These are phyloP conservation scores for Aporophyla lueneburgensis DNA, from an alignment of 2,888 invertebrate species.

Conservation along the genomic window DNA sequence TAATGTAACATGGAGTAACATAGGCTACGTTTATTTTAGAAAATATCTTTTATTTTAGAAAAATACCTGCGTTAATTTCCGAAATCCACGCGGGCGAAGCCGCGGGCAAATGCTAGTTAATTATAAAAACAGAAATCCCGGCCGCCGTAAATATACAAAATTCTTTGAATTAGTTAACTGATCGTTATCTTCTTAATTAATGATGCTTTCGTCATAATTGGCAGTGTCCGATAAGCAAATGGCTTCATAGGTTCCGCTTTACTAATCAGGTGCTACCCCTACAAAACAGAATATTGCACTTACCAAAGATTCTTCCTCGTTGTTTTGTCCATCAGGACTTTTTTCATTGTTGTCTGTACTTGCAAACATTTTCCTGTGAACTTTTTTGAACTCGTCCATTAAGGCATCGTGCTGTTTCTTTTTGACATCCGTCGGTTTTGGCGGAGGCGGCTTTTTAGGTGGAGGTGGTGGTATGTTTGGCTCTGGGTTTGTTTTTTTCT, in stretches of 20 bases:
- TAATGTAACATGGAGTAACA: no score
- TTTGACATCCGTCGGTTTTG: conserved; percentile 91
- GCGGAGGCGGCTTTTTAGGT: conserved; percentile 78
- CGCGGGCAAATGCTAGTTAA: no score
- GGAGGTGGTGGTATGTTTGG: conserved; percentile 71
- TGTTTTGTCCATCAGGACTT: conserved; percentile 40
- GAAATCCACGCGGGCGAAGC: no score
- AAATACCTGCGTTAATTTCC: no score
- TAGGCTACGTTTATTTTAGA: no score
- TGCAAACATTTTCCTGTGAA: conserved; percentile 96
- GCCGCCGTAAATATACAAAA: background rate
- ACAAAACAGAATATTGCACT: conserved; percentile 64
- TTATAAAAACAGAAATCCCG: conserved; percentile 18
- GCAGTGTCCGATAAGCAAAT: conserved; percentile 41
- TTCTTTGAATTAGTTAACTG: conserved; percentile 36
- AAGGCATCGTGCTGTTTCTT: conserved; percentile 94
- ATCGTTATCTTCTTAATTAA: conserved; percentile 47
- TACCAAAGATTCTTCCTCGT: conserved; percentile 73
- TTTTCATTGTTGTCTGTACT: conserved; percentile 77
- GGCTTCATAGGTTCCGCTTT: conserved; percentile 27
- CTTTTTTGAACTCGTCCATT: conserved; percentile 97
- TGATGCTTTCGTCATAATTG: conserved; percentile 47
- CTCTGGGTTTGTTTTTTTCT: conserved; percentile 77
- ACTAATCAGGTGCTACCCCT: background rate
- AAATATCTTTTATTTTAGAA: no score